These are phyloP conservation scores for Monochamus saltuarius DNA, from an alignment of 1,140 invertebrate species.

Conservation along the genomic window DNA sequence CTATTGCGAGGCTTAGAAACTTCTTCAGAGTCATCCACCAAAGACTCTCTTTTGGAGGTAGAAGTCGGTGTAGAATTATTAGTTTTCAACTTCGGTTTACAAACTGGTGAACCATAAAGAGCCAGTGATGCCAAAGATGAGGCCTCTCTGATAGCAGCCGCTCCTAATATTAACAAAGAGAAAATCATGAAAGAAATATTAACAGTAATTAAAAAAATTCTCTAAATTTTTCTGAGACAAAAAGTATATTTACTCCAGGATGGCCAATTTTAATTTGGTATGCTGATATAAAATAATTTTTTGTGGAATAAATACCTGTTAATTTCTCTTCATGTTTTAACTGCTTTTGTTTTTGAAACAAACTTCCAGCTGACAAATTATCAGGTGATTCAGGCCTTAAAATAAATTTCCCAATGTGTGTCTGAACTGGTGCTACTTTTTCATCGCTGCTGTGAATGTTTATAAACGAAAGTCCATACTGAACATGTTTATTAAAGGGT, in stretches of 20 bases:
- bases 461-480: slow-evolving; percentile 80
- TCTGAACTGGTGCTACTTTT: slow-evolving; percentile 29
- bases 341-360: slow-evolving; percentile 56
- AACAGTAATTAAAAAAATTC: too few relatives aligned
- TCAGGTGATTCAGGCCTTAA: slow-evolving; percentile 62
- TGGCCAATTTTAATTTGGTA: too few relatives aligned
- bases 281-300: background rate
- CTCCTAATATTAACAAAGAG: slow-evolving; percentile 34
- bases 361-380: slow-evolving; percentile 52
- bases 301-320: slow-evolving; percentile 33
- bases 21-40: slow-evolving; percentile 9
- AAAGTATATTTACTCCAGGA: too few relatives aligned
- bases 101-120: slow-evolving; percentile 21
- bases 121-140: slow-evolving; percentile 26
- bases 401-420: slow-evolving; percentile 60
- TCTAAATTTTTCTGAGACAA: too few relatives aligned
- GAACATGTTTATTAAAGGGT: slow-evolving; percentile 78
- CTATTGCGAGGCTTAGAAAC: slow-evolving; percentile 28
- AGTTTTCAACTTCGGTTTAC: slow-evolving; percentile 33
- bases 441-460: slow-evolving; percentile 57
- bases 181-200: slow-evolving; percentile 8
- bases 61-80: slow-evolving; percentile 13
- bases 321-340: slow-evolving; percentile 30
- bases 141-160: slow-evolving; percentile 49
- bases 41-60: slow-evolving; percentile 10